phyloP scores from a whole-genome alignment of 2,888 invertebrate species.

The Eumacrocentrus americanus region DNA sequence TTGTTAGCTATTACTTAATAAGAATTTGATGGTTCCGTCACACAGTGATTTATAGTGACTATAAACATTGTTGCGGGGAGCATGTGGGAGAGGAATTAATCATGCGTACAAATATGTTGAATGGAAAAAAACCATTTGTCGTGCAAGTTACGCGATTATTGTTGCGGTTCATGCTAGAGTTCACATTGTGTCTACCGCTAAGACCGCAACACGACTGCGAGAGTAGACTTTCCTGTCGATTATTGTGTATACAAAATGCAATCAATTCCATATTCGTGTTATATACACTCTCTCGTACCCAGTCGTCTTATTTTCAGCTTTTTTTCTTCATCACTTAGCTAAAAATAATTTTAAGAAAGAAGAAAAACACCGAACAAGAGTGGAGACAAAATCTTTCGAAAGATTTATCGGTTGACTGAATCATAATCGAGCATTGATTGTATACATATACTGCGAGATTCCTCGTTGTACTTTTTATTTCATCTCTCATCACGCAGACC shows the following conservation, averaged over 20 bases:
- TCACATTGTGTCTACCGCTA: constrained; percentile 22
- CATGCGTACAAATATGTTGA: constrained; percentile 5
- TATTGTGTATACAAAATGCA: constrained; percentile 15
- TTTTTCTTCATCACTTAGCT: no score
- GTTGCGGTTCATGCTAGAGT: constrained; percentile 26
- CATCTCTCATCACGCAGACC: constrained; percentile 6
- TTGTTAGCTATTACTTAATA: no score
- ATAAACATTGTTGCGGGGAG: neutral
- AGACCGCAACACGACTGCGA: constrained; percentile 13
- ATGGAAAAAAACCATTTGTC: constrained; percentile 1
- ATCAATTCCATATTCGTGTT: constrained; percentile 7
- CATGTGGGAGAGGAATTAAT: constrained; percentile 8
- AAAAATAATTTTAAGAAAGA: no score
- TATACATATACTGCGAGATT: neutral
- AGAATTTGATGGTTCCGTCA: no score
- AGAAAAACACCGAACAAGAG: neutral
- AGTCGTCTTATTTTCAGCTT: no score
- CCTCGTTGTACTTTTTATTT: neutral
- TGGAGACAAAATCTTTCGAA: neutral
- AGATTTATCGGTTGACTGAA: neutral
- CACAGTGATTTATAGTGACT: neutral
- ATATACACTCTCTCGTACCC: no score
- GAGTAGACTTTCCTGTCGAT: constrained; percentile 13
- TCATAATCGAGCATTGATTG: neutral
- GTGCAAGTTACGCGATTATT: constrained; percentile 27